Evolutionary conservation across 2,797 vertebrate species (phyloP).

Genomic region (Australoheros facetus): DNA sequence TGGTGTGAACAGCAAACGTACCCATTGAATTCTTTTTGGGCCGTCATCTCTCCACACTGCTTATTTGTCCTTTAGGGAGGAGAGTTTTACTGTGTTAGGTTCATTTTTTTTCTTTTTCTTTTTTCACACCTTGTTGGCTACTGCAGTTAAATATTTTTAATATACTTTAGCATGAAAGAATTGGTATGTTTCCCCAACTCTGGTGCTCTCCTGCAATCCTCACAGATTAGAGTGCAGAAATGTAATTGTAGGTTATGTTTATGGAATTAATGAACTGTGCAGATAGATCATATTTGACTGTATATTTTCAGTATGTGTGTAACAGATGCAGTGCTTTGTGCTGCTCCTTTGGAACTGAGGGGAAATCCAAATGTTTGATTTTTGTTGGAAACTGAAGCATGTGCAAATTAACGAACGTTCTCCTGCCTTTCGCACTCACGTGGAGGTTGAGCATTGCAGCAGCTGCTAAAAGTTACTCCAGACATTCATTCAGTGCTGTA

Average conservation of each 20-base stretch:
- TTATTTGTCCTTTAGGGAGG: constrained; percentile 8
- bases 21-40: constrained; percentile 35
- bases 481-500: constrained; percentile 69
- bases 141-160: constrained; percentile 13
- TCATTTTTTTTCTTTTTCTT: neutral
- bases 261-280: constrained; percentile 64
- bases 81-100: neutral
- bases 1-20: constrained; percentile 57
- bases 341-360: constrained; percentile 58
- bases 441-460: constrained; percentile 65
- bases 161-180: constrained; percentile 45
- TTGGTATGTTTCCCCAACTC: constrained; percentile 22
- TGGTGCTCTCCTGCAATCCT: constrained; percentile 67
- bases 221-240: constrained; percentile 69
- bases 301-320: constrained; percentile 58
- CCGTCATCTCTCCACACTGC: constrained; percentile 21
- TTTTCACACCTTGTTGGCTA: constrained; percentile 3
- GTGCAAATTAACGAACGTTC: constrained; percentile 48
- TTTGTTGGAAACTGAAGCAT: constrained; percentile 48
- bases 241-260: constrained; percentile 72
- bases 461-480: constrained; percentile 61
- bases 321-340: constrained; percentile 49
- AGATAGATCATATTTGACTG: constrained; percentile 46
- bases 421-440: constrained; percentile 55
- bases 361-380: constrained; percentile 43